phyloP scores from a whole-genome alignment of 2,113 vertebrate genomes.

The Gobio gobio region DNA sequence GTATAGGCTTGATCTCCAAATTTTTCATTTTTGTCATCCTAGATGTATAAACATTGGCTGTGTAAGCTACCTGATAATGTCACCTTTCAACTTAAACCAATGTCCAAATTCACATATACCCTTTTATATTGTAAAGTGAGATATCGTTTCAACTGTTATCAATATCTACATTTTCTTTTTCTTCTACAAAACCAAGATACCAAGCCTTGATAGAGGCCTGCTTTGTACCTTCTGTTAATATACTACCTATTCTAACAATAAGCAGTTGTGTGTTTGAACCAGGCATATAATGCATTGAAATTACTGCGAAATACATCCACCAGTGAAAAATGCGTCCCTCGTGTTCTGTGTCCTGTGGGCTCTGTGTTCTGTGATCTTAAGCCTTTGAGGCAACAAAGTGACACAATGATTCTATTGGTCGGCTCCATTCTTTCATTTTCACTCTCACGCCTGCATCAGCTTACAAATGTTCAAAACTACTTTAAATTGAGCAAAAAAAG shows the following conservation, averaged over 20 bases:
- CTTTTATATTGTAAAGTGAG: background rate
- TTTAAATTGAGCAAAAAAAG: background rate
- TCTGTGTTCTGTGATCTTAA: slow-evolving; percentile 1
- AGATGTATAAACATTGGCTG: background rate
- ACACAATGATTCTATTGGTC: background rate
- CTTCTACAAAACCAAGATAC: background rate
- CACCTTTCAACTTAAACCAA: background rate
- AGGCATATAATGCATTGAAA: slow-evolving; percentile 6
- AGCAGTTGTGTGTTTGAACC: background rate
- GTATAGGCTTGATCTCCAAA: slow-evolving; percentile 1
- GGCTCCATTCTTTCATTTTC: background rate
- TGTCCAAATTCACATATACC: too few relatives aligned
- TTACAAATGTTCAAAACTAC: background rate
- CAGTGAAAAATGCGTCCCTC: background rate
- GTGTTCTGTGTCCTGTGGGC: background rate
- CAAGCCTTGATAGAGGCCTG: background rate
- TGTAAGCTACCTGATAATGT: background rate
- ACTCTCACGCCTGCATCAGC: background rate
- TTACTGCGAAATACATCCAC: background rate
- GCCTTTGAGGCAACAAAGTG: background rate
- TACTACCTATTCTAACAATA: background rate
- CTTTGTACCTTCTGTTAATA: background rate
- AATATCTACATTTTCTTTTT: background rate
- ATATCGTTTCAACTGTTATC: background rate
- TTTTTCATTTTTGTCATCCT: background rate